phyloP scores from a whole-genome alignment of 2,797 vertebrate genomes.

The Lutjanus argentimaculatus region DNA sequence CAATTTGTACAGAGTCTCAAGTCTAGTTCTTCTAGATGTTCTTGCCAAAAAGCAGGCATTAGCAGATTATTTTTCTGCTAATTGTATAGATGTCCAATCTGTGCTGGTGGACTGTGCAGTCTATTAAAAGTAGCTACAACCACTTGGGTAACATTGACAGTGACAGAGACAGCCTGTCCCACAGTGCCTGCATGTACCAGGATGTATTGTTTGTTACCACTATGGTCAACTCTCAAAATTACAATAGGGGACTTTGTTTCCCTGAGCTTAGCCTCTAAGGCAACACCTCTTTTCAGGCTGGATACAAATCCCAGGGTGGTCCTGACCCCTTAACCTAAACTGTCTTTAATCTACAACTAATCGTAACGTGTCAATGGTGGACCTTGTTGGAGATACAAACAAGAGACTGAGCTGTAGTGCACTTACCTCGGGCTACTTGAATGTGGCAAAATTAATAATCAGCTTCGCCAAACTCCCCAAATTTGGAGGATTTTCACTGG shows the following conservation, averaged over 20 bases:
- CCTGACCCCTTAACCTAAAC: constrained; percentile 11
- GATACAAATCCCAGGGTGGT: constrained; percentile 35
- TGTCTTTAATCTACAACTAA: constrained; percentile 26
- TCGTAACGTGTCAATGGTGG: not conserved
- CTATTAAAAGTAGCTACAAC: not conserved
- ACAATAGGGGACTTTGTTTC: constrained; percentile 56
- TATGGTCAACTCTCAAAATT: constrained; percentile 10
- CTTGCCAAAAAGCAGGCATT: not conserved
- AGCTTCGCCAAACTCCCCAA: not conserved
- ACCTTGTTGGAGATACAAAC: not conserved
- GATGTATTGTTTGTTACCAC: constrained; percentile 26
- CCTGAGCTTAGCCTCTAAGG: constrained; percentile 11
- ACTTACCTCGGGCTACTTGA: not conserved
- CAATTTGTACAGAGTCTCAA: not conserved
- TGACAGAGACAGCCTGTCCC: not conserved
- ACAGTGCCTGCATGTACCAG: constrained; percentile 33
- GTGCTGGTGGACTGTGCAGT: not conserved
- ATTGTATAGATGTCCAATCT: not conserved
- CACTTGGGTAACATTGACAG: not conserved
- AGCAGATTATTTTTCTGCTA: not conserved
- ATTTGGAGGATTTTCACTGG: no score
- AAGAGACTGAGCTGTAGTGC: not conserved
- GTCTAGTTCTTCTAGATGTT: not conserved
- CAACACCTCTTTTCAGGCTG: constrained; percentile 3
- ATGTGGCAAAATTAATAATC: constrained; percentile 3